Percentiles rank a stretch among this genome's conserved stretches.
Evolutionary conservation across 2,797 vertebrate genomes (phyloP).

Genomic region (Xiphorhynchus erythropygius): DNA sequence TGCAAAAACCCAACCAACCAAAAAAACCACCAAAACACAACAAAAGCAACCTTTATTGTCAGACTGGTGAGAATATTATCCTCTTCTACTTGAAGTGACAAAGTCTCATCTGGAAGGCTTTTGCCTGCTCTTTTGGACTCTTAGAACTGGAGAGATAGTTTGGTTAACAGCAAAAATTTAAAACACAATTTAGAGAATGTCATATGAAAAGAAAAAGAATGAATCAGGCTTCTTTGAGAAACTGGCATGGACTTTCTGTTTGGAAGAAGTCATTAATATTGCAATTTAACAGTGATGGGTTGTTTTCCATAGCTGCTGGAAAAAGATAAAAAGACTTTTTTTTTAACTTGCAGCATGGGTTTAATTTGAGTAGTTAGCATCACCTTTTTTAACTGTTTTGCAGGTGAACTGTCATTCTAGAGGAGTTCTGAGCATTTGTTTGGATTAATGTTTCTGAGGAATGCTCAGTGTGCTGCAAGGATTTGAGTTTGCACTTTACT

Average conservation of each 20-base stretch:
- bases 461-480: not conserved
- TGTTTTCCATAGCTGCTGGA: not conserved
- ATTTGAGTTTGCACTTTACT: not conserved
- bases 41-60: not conserved
- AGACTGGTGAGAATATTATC: not conserved
- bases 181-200: not conserved
- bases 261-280: not conserved
- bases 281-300: not conserved
- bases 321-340: not conserved
- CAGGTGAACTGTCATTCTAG: not conserved
- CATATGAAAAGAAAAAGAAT: not conserved
- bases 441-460: not conserved
- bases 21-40: not conserved
- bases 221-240: not conserved
- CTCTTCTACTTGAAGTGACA: not conserved
- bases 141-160: not conserved
- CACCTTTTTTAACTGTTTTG: not conserved
- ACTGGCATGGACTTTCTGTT: not conserved
- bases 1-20: not conserved
- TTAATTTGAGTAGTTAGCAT: not conserved
- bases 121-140: not conserved
- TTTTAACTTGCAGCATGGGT: not conserved
- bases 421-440: not conserved
- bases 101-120: not conserved
- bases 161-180: not conserved